A percentile compares a stretch with the other conserved stretches of the same genome.
These are phyloP conservation scores for Sycophaga agraensis DNA, from an alignment of 1,140 invertebrate genomes.

Conservation along the genomic window DNA sequence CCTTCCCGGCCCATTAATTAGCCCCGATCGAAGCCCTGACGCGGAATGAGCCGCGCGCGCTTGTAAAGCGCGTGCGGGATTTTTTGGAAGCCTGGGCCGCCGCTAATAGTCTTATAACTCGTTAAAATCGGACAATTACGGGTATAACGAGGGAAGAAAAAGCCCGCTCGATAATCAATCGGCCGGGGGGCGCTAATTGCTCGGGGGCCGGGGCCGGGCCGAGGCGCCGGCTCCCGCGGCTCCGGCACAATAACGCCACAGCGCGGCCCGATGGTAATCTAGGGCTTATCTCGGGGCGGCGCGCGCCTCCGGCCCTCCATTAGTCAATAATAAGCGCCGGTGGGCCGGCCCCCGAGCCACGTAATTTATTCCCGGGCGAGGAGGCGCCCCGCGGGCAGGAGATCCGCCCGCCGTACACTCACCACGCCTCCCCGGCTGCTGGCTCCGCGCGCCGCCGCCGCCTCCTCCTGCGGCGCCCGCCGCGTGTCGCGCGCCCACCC, in stretches of 20 bases:
- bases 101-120: no score
- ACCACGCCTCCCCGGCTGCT: conserved; percentile 5
- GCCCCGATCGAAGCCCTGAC: no score
- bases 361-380: conserved; percentile 14
- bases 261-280: neutral
- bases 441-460: no score
- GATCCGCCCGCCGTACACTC: no score
- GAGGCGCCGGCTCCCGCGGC: neutral
- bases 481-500: conserved; percentile 25
- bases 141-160: no score
- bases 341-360: conserved; percentile 1
- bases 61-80: no score
- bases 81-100: no score
- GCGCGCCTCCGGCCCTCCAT: conserved; percentile 14
- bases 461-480: neutral
- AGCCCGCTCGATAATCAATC: no score
- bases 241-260: neutral
- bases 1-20: no score
- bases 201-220: neutral
- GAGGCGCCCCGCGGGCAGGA: conserved; percentile 11
- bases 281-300: conserved; percentile 10
- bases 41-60: no score
- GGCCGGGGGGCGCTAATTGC: neutral
- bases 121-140: no score
- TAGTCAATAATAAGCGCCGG: conserved; percentile 26